Evolutionary conservation across 2,888 invertebrate genomes (phyloP).

Genomic region (Platycheirus rosarum): DNA sequence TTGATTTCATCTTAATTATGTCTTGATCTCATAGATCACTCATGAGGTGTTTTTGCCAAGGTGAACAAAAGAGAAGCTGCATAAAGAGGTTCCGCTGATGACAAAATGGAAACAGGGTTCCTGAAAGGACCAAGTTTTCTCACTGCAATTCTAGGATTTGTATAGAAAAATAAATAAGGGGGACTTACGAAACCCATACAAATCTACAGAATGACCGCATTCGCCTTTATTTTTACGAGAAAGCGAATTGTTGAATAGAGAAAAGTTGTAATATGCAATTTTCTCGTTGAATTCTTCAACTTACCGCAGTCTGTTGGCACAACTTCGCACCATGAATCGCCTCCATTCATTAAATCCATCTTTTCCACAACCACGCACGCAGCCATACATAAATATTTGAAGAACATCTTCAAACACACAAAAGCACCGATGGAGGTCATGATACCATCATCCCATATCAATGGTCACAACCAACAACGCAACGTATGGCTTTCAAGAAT

Average conservation of each 20-base stretch:
- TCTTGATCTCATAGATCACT: no score
- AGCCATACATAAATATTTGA: slow-evolving; percentile 48
- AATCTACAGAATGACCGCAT: no score
- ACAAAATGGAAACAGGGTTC: no score
- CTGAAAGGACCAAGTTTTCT: no score
- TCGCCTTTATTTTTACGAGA: slow-evolving; percentile 1
- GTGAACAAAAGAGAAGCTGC: no score
- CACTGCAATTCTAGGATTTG: no score
- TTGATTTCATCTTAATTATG: no score
- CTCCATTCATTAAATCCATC: slow-evolving; percentile 43
- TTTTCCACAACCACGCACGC: slow-evolving; percentile 39
- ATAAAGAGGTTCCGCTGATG: no score
- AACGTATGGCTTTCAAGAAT: slow-evolving; percentile 22
- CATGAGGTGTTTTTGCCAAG: no score
- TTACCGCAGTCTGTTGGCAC: background rate
- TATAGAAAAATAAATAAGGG: background rate
- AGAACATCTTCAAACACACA: slow-evolving; percentile 47
- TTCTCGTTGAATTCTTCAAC: slow-evolving; percentile 10
- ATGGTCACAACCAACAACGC: slow-evolving; percentile 21
- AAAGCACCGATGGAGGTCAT: slow-evolving; percentile 52
- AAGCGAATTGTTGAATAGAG: background rate
- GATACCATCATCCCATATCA: slow-evolving; percentile 48
- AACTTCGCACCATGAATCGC: slow-evolving; percentile 26
- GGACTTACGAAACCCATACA: background rate
- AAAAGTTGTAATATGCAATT: slow-evolving; percentile 17